phyloP scores from a whole-genome alignment of 2,888 invertebrate genomes.

The Amphipoea oculea region DNA sequence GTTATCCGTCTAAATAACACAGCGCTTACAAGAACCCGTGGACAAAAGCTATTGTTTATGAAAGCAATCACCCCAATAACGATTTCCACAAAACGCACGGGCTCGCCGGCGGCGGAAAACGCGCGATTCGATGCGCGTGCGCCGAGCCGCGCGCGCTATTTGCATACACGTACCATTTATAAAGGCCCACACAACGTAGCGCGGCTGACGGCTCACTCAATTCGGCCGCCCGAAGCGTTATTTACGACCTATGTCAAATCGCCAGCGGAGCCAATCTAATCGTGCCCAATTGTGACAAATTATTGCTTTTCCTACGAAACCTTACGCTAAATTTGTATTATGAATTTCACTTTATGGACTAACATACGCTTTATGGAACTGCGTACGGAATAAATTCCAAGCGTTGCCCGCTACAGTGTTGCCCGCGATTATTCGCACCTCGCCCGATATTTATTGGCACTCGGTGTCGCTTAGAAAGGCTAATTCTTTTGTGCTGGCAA shows the following conservation, averaged over 20 bases:
- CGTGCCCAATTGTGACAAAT: constrained; percentile 90
- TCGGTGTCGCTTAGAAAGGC: constrained; percentile 87
- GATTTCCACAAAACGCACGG: constrained; percentile 88
- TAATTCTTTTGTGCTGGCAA: constrained; percentile 85
- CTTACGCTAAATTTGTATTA: constrained; percentile 85
- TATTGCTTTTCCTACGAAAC: constrained; percentile 90
- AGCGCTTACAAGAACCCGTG: constrained; percentile 82
- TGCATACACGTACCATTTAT: constrained; percentile 80
- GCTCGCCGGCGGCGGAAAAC: constrained; percentile 85
- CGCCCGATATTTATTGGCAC: constrained; percentile 85
- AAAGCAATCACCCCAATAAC: constrained; percentile 90
- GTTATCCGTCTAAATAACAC: constrained; percentile 84
- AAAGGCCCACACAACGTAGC: constrained; percentile 71
- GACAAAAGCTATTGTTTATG: constrained; percentile 90
- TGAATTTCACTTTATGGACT: constrained; percentile 84
- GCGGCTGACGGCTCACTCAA: constrained; percentile 78
- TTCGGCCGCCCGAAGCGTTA: constrained; percentile 82
- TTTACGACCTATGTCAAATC: constrained; percentile 90
- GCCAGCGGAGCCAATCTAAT: constrained; percentile 89
- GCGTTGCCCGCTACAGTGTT: constrained; percentile 82
- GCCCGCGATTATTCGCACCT: constrained; percentile 86
- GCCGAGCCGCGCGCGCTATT: constrained; percentile 83
- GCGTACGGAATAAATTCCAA: constrained; percentile 77
- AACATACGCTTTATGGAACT: constrained; percentile 75
- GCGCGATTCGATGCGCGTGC: constrained; percentile 89